These are phyloP conservation scores for Scophthalmus maximus DNA, from an alignment of 2,113 vertebrate species.

Conservation along the genomic window DNA sequence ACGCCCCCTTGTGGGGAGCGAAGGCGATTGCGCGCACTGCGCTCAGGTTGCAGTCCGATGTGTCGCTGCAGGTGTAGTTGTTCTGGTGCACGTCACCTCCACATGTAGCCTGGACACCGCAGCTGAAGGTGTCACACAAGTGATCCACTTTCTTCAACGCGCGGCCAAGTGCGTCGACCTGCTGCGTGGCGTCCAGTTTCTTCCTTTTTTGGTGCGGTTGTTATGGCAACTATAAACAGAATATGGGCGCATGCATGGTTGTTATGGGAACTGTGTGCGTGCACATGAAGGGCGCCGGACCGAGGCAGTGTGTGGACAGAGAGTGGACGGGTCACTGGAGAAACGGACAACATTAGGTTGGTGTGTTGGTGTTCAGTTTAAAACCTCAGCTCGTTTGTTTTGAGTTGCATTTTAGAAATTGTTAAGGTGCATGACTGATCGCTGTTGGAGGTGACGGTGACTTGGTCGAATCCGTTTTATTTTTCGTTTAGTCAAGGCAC, in stretches of 20 bases:
- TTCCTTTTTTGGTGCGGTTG: conserved; percentile 51
- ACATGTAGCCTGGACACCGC: conserved; percentile 16
- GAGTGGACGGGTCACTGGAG: conserved; percentile 1
- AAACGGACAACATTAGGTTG: conserved; percentile 20
- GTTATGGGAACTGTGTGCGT: conserved; percentile 61
- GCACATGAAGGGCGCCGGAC: conserved; percentile 31
- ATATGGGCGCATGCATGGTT: conserved; percentile 51
- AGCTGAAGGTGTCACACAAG: conserved; percentile 12
- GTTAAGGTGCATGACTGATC: not conserved
- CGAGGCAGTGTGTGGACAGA: conserved; percentile 9
- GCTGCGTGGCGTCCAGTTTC: conserved; percentile 37
- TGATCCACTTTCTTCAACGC: conserved; percentile 26
- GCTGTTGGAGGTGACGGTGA: not conserved
- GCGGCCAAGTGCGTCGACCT: not conserved
- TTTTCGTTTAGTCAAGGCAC: no score
- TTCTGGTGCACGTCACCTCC: conserved; percentile 1
- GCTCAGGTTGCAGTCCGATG: no score
- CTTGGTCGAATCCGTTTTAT: not conserved
- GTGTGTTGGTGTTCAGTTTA: conserved; percentile 1
- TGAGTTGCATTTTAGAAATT: not conserved
- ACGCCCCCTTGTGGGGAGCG: no score
- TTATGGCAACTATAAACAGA: conserved; percentile 65
- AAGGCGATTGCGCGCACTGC: no score
- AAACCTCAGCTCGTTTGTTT: not conserved
- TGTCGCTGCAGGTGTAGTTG: not conserved